phyloP scores from a whole-genome alignment of 1,140 invertebrate species.

The Bradysia coprophila region DNA sequence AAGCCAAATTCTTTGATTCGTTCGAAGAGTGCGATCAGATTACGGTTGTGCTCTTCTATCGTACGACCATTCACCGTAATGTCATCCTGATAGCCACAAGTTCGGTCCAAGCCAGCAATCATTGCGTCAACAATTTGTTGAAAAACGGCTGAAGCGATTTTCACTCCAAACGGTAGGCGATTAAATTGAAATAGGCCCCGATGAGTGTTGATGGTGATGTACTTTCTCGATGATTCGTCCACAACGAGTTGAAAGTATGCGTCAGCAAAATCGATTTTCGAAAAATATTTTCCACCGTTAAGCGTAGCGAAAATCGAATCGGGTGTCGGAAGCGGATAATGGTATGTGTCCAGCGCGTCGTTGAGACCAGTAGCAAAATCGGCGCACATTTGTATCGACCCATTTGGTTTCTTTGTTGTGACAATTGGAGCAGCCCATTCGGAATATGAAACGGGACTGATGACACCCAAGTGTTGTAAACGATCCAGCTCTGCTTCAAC shows the following conservation, averaged over 20 bases:
- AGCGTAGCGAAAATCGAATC: constrained; percentile 16
- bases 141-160: too few species aligned
- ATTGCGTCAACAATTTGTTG: constrained; percentile 3
- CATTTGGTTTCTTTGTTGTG: constrained; percentile 24
- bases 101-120: neutral
- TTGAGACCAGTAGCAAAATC: constrained; percentile 24
- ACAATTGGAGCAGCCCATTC: constrained; percentile 15
- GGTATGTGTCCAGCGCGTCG: constrained; percentile 13
- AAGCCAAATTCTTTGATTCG: constrained; percentile 3
- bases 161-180: constrained; percentile 28
- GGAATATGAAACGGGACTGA: constrained; percentile 6
- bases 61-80: constrained; percentile 1
- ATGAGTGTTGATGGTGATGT: constrained; percentile 16
- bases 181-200: constrained; percentile 26
- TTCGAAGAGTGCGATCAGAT: neutral
- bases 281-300: constrained; percentile 12
- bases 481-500: neutral
- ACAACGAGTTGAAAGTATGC: constrained; percentile 19
- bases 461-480: neutral
- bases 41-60: constrained; percentile 2
- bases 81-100: constrained; percentile 2
- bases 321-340: constrained; percentile 26
- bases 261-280: constrained; percentile 13
- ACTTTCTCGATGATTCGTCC: constrained; percentile 11
- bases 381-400: constrained; percentile 20